Evolutionary conservation across 2,113 vertebrate species (phyloP), one percentile per base, ranked within the genome.

Genomic region (Lampris incognitus): DNA sequence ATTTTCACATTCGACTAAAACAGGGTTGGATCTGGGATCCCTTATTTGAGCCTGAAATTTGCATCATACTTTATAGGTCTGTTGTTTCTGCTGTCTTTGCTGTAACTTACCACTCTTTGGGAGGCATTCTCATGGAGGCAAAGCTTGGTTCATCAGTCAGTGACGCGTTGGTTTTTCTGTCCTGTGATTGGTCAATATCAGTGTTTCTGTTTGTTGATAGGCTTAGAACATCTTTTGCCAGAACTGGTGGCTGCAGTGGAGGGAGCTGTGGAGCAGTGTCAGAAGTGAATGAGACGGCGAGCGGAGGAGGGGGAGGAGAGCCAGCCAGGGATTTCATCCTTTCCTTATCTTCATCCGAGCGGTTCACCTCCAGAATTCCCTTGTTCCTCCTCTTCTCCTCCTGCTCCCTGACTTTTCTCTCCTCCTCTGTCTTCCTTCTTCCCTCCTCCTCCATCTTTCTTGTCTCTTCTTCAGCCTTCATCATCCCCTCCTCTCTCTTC

Each of bases 331-430:
- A 71, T 77, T 56, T 90, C 88, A 91, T 88, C 67, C 83, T 89
- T 69, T 87, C 78, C 57, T 92, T 93, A 67, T 92, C 93, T 71
- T 94, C 91, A 6, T 92, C 90, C 39, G 91, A 90, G 54, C 66
- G 85, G 84, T 91, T 92, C 42, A 56, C 70, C 62, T 88, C 83
- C 41, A 69, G 44, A 46, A 39, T 57, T 58, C 1, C n/a, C 4
- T 9, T 13, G 40, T 76, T n/a, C n/a, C 65, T 66, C 44, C 39
- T 72, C 52, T 24, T 78, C 67, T 74, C 51, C 10, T 76, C 55
- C 48, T 46, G 8, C 49, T 66, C 49, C 4, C 13, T 3, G 9
- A 37, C 10, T 13, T 50, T 40, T 7, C 51, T 66, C 37, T 57
- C 55, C 55, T 57, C 55, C 55, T 57, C 55, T 13, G 9, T 39